These are phyloP conservation scores for Chloromyia formosa DNA, from an alignment of 2,888 invertebrate genomes.

Conservation along the genomic window DNA sequence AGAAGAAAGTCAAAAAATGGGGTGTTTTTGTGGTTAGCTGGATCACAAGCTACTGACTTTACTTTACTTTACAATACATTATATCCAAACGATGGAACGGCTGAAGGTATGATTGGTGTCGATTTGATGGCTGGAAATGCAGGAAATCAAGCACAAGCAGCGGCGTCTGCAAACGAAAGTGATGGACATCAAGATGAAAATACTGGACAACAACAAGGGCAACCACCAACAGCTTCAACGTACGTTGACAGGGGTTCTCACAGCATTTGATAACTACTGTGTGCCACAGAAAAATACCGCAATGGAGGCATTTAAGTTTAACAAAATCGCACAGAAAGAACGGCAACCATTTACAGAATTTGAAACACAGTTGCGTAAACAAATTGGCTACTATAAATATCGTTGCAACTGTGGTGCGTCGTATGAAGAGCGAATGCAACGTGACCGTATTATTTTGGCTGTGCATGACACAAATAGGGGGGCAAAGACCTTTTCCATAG, in stretches of 20 bases:
- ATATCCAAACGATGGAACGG: too few species aligned
- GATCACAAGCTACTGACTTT: too few species aligned
- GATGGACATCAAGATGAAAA: slow-evolving; percentile 8
- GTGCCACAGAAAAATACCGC: slow-evolving; percentile 6
- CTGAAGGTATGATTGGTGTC: too few species aligned
- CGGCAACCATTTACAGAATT: background rate
- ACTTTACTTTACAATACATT: too few species aligned
- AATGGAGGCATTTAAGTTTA: background rate
- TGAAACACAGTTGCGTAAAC: background rate
- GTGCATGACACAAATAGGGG: background rate
- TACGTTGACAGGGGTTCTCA: too few species aligned
- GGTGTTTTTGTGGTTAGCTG: too few species aligned
- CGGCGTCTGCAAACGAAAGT: slow-evolving; percentile 15
- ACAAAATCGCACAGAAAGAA: background rate
- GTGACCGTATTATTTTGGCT: background rate
- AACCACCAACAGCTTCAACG: background rate
- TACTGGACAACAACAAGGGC: background rate
- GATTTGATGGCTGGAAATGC: too few species aligned
- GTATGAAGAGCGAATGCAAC: too few species aligned
- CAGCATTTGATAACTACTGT: background rate
- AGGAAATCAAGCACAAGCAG: too few species aligned
- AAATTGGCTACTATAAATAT: background rate
- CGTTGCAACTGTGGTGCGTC: background rate
- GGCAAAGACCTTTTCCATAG: too few species aligned
- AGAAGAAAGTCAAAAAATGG: too few species aligned